A percentile compares a stretch with the other conserved stretches of the same genome.
Conservation (phyloP, 2,888 invertebrate genomes). For the Drosophila paracracens region DNA sequence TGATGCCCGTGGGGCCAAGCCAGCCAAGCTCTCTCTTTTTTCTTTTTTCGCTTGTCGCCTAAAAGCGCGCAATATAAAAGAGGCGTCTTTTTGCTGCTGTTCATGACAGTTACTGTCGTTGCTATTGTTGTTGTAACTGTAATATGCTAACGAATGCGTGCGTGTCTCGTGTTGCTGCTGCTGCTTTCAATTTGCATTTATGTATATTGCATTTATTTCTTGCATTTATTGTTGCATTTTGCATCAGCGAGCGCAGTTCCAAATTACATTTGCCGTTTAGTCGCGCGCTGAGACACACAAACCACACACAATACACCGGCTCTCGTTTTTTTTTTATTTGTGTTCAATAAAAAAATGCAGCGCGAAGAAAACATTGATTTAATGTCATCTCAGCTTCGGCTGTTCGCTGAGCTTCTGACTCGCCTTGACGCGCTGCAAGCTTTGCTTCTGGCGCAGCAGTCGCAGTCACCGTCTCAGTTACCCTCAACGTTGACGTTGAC, state of each 20-base stretch:
- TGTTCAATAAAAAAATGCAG: conserved; percentile 9
- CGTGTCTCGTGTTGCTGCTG: conserved; percentile 2
- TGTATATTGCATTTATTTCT: conserved; percentile 19
- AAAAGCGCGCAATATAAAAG: conserved; percentile 45
- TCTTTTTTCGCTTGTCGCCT: conserved; percentile 43
- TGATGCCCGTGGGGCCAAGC: background rate
- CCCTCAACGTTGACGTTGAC: conserved; percentile 5
- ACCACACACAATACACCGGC: conserved; percentile 9
- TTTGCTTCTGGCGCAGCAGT: conserved; percentile 31
- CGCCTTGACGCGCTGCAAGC: conserved; percentile 32
- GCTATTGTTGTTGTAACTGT: conserved; percentile 23
- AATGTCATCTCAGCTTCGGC: conserved; percentile 27
- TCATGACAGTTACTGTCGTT: conserved; percentile 3
- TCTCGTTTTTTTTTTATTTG: background rate
- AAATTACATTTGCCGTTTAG: conserved; percentile 37
- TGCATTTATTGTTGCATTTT: conserved; percentile 16
- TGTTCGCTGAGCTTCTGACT: conserved; percentile 31
- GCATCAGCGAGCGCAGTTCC: conserved; percentile 14
- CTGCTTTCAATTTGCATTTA: conserved; percentile 42
- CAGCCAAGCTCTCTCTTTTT: background rate
- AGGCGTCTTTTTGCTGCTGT: background rate
- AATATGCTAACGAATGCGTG: conserved; percentile 43
- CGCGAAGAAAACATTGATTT: conserved; percentile 1
- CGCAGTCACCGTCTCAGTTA: conserved; percentile 6
- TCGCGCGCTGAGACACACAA: conserved; percentile 25